Evolutionary conservation across 1,140 invertebrate genomes (phyloP), one percentile per base, ranked within the genome.

Genomic region (Temnothorax nylanderi): DNA sequence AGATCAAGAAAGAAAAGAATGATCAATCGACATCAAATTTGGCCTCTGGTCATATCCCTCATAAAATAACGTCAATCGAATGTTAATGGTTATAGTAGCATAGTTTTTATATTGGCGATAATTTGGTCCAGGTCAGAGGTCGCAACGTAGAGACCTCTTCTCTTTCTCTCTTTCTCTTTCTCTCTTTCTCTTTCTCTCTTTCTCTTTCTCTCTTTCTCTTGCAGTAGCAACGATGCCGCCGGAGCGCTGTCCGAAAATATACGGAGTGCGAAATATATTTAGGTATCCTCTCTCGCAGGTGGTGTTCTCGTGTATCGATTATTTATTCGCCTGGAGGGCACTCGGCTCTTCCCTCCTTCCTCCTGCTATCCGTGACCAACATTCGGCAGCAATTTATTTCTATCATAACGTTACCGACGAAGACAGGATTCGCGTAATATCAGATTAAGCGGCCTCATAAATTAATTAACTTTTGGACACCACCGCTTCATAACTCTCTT

Each of bases 11-110:
- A 75, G 41, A 41, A 13, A n/a, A 51, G 49, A 69, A 72, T 80
- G 76, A 81, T 80, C 67, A 64, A 58, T 90, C 51, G 85, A 16
- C 51, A 65, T 75, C n/a, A 58, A 85, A 47, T 51, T 54, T 85
- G 80, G 76, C 71, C 64, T 47, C 47, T 89, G 72, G 51, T 85
- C 81, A 21, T 85, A 77, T 44, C 34, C 34, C 76, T 85, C 85
- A 80, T 89, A 89, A 91, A 91, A 64, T 87, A 87, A 86, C 80
- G 41, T 72, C 65, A 71, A 89, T 91, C 88, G 85, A 87, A 91
- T 91, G 65, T 76, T 89, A 91, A 91, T 91, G 58, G 90, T 77
- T 74, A 26, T 26, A 82, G 85, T 91, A 87, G 85, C 65, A 58
- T 77, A 58, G 26, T 87, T 91, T 91, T 89, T 89, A 86, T 89